Base-by-base conservation (phyloP, 1,140 invertebrate genomes). In the Leptopilina boulardi region DNA sequence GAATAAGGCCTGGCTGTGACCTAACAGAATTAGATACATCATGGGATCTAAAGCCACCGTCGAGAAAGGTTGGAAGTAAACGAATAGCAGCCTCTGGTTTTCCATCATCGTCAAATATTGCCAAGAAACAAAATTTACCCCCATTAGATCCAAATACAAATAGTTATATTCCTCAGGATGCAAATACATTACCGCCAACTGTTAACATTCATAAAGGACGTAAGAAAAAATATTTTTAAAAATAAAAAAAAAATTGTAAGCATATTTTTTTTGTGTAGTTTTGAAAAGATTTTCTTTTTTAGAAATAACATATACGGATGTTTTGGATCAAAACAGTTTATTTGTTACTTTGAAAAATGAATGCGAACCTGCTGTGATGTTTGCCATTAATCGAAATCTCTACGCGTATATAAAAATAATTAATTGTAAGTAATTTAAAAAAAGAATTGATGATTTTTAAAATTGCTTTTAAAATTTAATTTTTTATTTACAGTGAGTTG, bases 1-100 rank as follows among this genome's bases (percentile, higher is more conserved):
- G 90, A 80, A 97, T 98, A 87, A 93, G 96, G 81, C 97, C 97
- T 76, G 97, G 97, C 77, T 97, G 96, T 86, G 97, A 98, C 91
- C 92, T 97, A 79, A 96, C 96, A 75, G 96, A 97, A 87, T 90
- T 95, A 74, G 95, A 94, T 87, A 90, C 89, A 47, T 89, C 90
- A 41, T 89, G 91, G 86, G 92, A 93, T 77, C 80, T 87, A 80
- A 87, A 89, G 77, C 87, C 86, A 80, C 82, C 88, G 0, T 82
- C 88, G 76, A 85, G 86, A 71, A 86, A 89, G 77, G 79, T 85
- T 8, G 83, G 84, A 34, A 85, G 74, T 18, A 91, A 90, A 74
- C 84, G 89, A 75, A 83, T 91, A 75, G 80, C 88, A 9, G 87
- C 87, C 11, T 86, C 89, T 41, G 89, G 90, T 15, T 83, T 87